Evolutionary conservation across 2,888 invertebrate genomes (phyloP), one percentile per base, ranked within the genome.

Genomic region (Geotrupes spiniger): DNA sequence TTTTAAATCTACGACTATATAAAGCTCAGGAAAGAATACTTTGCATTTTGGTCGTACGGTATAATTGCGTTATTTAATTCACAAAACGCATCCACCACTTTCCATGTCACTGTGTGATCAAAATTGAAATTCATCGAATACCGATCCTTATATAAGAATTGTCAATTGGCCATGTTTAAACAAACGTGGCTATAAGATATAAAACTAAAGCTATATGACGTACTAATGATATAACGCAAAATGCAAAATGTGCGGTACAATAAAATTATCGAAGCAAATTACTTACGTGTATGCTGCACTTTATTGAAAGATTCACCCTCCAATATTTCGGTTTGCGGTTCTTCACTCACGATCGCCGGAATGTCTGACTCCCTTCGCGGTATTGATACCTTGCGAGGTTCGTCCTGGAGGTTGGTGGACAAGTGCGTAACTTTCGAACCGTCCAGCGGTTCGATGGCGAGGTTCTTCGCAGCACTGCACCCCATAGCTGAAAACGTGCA

Each of bases 381-480:
- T 16, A 63, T 58, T 1, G 67, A 63, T 12, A 61, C 47, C 54
- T 62, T 63, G 31, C 64, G 55, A 4, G 52, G 14, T 14, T 53
- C 57, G 27, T 36, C 11, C 15, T 49, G 54, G 4, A 54, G 53
- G 27, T 57, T 49, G 9, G 54, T 59, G 6, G 59, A 42, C 29
- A 59, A 44, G 11, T 56, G 46, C 0, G 51, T 56, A 2, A 58
- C 54, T 45, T 54, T 57, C 11, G 58, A 58, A 16, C 60, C 62
- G 41, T 70, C 66, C 17, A 68, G 49, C 29, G 66, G 66, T 56
- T 71, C 70, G 9, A 71, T 63, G 11, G 67, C 64, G 31, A 70
- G 39, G 53, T 70, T 71, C 53, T 71, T 71, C 6, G 70, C 65
- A 21, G 70, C 70, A 51, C 66, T 70, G 51, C 71, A 71, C 46